A percentile compares a stretch with the other conserved stretches of the same genome.
Evolutionary conservation across 2,113 vertebrate genomes (phyloP).

Genomic region (Sinosuthora webbiana): DNA sequence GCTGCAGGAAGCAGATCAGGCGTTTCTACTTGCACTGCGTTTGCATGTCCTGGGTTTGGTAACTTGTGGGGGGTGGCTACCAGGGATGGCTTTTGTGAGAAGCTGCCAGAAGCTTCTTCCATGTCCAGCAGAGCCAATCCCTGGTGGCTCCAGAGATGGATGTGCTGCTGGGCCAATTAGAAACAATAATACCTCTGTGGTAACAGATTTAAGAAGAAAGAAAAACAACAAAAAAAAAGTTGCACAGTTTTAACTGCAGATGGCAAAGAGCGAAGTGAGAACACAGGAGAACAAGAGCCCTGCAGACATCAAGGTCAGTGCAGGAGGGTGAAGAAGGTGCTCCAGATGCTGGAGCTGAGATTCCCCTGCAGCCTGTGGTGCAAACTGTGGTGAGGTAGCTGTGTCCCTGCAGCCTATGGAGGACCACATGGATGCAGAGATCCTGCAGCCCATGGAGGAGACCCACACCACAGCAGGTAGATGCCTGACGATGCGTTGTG

Average conservation of each 20-base stretch:
- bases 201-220: background rate
- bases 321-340: background rate
- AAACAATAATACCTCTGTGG: background rate
- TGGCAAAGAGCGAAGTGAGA: background rate
- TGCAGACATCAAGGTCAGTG: background rate
- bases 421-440: background rate
- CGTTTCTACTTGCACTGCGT: background rate
- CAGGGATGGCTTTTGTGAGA: background rate
- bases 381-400: rapidly evolving
- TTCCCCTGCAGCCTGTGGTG: rapidly evolving
- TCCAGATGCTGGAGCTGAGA: rapidly evolving
- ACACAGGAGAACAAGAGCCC: background rate
- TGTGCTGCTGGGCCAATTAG: rapidly evolving
- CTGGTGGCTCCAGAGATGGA: background rate
- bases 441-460: background rate
- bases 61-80: background rate
- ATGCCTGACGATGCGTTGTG: background rate
- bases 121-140: background rate
- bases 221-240: background rate
- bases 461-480: background rate
- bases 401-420: background rate
- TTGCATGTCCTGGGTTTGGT: background rate
- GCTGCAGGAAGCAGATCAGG: background rate
- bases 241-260: background rate
- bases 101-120: background rate